Percentiles rank a stretch among this genome's conserved stretches.
These are phyloP conservation scores for Phasia obesa DNA, from an alignment of 2,888 invertebrate species.

Conservation along the genomic window DNA sequence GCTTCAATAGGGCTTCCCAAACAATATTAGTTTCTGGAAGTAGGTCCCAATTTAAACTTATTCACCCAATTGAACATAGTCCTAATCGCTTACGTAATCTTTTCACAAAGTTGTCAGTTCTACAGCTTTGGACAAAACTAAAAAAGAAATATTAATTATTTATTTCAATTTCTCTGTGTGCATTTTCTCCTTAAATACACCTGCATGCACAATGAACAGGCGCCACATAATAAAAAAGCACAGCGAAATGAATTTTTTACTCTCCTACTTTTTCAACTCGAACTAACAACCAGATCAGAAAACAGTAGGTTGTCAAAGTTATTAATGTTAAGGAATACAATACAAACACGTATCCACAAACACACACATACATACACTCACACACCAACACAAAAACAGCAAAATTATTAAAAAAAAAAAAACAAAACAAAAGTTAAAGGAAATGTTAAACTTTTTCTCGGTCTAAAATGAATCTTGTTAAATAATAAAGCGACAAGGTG, in stretches of 20 bases:
- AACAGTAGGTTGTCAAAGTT: slow-evolving; percentile 68
- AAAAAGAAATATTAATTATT: neutral
- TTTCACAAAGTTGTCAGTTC: too few relatives aligned
- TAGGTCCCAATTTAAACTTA: too few relatives aligned
- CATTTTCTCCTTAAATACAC: slow-evolving; percentile 49
- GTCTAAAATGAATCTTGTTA: slow-evolving; percentile 32
- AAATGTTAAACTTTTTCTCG: slow-evolving; percentile 34
- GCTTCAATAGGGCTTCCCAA: too few relatives aligned
- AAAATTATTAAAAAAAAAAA: slow-evolving; percentile 25
- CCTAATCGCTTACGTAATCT: too few relatives aligned
- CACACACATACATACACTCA: neutral
- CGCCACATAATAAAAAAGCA: slow-evolving; percentile 56
- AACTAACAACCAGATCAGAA: slow-evolving; percentile 48
- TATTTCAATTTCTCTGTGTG: slow-evolving; percentile 45
- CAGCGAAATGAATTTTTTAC: slow-evolving; percentile 55
- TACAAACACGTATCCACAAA: slow-evolving; percentile 1
- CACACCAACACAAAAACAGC: neutral
- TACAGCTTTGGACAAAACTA: neutral
- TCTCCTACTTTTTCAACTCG: slow-evolving; percentile 39
- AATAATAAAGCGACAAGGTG: slow-evolving; percentile 16
- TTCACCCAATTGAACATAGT: too few relatives aligned
- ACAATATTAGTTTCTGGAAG: too few relatives aligned
- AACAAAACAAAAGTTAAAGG: slow-evolving; percentile 18
- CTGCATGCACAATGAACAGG: slow-evolving; percentile 59
- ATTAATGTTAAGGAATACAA: slow-evolving; percentile 46